Base-by-base conservation (phyloP, 2,888 invertebrate genomes). In the Dromius quadrimaculatus region DNA sequence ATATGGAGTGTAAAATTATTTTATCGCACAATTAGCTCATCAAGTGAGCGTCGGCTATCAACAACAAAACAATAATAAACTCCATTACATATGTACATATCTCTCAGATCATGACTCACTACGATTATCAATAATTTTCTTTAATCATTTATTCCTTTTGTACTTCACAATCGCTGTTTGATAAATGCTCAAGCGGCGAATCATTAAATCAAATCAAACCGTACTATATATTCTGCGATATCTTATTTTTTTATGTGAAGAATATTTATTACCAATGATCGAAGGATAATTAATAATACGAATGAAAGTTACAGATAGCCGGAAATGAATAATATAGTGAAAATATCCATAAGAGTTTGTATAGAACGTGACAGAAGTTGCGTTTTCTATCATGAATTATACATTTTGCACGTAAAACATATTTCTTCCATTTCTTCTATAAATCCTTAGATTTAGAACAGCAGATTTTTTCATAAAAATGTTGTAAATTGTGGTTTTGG, bases 221-320 rank as follows among this genome's bases (percentile, higher is more conserved):
- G 11, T 28, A 45, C 43, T 23, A 62, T 41, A 62, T 38, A 45
- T 43, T 63, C 43, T 63, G 22, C 28, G 17, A 13, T 4, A 17
- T 57, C 34, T 34, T 32, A 15, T 32, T 43, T 63, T 43, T 19
- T 15, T 62, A n/a, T 8, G 38, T 23, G 2, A 13, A 11, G 19
- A 59, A 34, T 61, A 63, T 63, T 43, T 63, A 63, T 63, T 22
- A 32, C 28, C 20, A 13, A 62, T 41, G 41, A 62, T 63, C 63
- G 63, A 63, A 63, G 43, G 43, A 45, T 63, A 63, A 63, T 63
- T 63, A 63, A 63, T 63, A 63, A 63, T 45, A 15, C 63, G 28
- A 63, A 63, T 45, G 63, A 63, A 63, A 63, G 63, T 63, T 63
- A 63, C 63, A 28, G n/a, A 41, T 45, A 63, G 63, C 63, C 63